Conservation (phyloP, 1,140 invertebrate genomes). For the Drosophila lini region DNA sequence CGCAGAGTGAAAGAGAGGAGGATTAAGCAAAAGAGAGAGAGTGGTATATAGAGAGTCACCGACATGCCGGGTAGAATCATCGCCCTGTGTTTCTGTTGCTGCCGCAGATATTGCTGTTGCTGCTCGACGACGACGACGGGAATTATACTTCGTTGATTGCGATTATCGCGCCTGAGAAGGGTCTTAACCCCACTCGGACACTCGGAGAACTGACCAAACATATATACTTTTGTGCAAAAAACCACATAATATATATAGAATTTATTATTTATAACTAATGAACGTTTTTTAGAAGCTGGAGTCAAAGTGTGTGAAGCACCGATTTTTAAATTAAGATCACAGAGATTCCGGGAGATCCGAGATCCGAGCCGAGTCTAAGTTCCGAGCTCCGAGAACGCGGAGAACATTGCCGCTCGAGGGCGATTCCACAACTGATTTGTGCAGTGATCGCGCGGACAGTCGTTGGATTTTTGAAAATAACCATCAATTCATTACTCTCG, state of each 20-base stretch:
- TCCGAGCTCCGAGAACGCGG: conserved; percentile 47
- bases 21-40: neutral
- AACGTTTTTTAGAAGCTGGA: conserved; percentile 1
- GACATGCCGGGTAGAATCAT: conserved; percentile 12
- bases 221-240: conserved; percentile 21
- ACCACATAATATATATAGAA: conserved; percentile 3
- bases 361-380: neutral
- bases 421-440: conserved; percentile 82
- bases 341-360: conserved; percentile 12
- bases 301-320: conserved; percentile 42
- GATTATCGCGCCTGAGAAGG: conserved; percentile 73
- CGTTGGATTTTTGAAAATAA: conserved; percentile 83
- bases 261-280: conserved; percentile 7
- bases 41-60: conserved; percentile 15
- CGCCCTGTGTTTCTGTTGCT: conserved; percentile 8
- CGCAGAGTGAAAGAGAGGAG: neutral
- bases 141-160: conserved; percentile 56
- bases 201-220: conserved; percentile 62
- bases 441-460: conserved; percentile 81
- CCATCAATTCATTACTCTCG: conserved; percentile 74
- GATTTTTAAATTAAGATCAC: conserved; percentile 15
- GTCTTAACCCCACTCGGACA: conserved; percentile 73
- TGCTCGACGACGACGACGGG: conserved; percentile 28
- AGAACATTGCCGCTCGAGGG: conserved; percentile 78
- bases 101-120: conserved; percentile 17